A percentile compares a stretch with the other conserved stretches of the same genome.
These are phyloP conservation scores for Leptoteleia sp. DNA, from an alignment of 1,140 invertebrate genomes.

Conservation along the genomic window DNA sequence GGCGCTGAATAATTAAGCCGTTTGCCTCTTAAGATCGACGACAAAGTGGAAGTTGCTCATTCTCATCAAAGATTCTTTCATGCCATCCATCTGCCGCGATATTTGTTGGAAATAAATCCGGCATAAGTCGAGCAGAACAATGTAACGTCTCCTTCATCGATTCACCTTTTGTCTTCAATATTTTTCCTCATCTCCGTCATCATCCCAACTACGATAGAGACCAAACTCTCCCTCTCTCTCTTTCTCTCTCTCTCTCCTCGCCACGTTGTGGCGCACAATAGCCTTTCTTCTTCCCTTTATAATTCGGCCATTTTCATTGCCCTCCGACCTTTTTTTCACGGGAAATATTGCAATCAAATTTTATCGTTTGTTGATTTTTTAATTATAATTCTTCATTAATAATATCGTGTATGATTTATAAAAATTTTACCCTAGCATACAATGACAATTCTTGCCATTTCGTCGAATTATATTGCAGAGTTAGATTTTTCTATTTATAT, in stretches of 20 bases:
- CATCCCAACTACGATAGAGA: slow-evolving; percentile 14
- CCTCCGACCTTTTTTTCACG: slow-evolving; percentile 5
- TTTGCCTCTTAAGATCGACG: slow-evolving; percentile 46
- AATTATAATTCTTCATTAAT: too few species aligned
- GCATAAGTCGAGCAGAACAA: slow-evolving; percentile 46
- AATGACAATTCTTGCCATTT: too few species aligned
- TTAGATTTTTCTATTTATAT: too few species aligned
- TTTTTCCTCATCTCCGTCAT: slow-evolving; percentile 24
- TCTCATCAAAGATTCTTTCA: slow-evolving; percentile 54
- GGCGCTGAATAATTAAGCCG: slow-evolving; percentile 50
- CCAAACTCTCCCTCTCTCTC: slow-evolving; percentile 19
- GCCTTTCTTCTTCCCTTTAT: slow-evolving; percentile 26
- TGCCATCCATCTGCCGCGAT: slow-evolving; percentile 31
- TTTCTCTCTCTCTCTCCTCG: too few species aligned
- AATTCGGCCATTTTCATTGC: slow-evolving; percentile 34
- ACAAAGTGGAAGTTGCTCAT: slow-evolving; percentile 46
- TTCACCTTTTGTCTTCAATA: slow-evolving; percentile 50
- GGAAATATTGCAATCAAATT: too few species aligned
- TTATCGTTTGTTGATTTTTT: too few species aligned
- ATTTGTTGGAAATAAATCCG: slow-evolving; percentile 52
- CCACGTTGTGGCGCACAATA: slow-evolving; percentile 26
- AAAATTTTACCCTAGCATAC: too few species aligned
- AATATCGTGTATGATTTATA: too few species aligned
- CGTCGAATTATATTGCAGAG: too few species aligned
- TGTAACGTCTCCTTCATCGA: slow-evolving; percentile 52